These are phyloP conservation scores for Tokudaia muenninki DNA, from an alignment of 2,797 vertebrate species.

Conservation along the genomic window DNA sequence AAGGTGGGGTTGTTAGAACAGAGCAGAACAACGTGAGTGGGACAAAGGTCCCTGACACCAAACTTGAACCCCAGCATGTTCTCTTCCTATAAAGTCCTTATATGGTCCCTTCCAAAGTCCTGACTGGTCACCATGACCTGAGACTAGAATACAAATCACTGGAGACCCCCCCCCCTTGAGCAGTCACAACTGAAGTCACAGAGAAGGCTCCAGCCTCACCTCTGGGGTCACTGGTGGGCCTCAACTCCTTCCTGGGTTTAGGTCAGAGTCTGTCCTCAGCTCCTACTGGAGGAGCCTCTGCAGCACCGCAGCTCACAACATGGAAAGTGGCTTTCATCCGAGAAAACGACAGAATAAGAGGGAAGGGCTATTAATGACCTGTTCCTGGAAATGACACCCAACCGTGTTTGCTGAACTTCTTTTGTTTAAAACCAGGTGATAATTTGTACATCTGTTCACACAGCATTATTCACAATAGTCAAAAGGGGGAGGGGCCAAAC, in stretches of 20 bases:
- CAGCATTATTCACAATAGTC: not conserved
- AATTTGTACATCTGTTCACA: not conserved
- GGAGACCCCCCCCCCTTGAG: not conserved
- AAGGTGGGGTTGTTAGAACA: slow-evolving; percentile 23
- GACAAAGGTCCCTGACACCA: not conserved
- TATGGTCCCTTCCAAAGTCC: not conserved
- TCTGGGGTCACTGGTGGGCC: not conserved
- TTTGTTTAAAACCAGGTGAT: not conserved
- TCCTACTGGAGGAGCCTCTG: accelerated
- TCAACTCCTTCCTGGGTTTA: accelerated
- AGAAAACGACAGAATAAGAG: not conserved
- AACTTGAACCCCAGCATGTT: too few species aligned
- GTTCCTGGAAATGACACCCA: not conserved
- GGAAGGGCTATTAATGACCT: not conserved
- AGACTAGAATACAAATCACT: not conserved
- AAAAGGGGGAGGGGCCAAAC: not conserved
- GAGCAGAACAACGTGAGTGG: not conserved
- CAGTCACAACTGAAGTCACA: accelerated
- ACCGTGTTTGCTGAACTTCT: not conserved
- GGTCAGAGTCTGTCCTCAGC: not conserved
- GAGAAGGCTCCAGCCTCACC: not conserved
- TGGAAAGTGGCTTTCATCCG: not conserved
- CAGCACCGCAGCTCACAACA: not conserved
- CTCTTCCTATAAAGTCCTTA: accelerated
- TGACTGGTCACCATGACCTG: not conserved